Percentiles rank a stretch among this genome's conserved stretches.
phyloP scores from a whole-genome alignment of 2,888 invertebrate species.

The Yponomeuta sedellus region DNA sequence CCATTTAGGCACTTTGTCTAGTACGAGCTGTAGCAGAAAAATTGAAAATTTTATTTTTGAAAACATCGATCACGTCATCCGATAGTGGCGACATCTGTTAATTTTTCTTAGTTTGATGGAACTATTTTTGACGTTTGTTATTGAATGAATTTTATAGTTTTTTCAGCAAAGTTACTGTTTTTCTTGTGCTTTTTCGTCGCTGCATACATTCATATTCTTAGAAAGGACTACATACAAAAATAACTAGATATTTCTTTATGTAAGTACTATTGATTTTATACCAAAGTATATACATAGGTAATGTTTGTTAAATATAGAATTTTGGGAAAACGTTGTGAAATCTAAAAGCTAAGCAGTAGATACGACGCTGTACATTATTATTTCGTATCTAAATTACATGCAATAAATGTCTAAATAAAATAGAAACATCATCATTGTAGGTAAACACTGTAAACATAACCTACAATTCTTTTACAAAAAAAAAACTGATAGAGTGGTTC shows the following conservation, averaged over 20 bases:
- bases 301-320: too few relatives aligned
- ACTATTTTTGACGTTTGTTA: slow-evolving; percentile 50
- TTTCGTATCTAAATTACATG: too few relatives aligned
- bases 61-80: slow-evolving; percentile 64
- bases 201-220: too few relatives aligned
- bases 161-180: neutral
- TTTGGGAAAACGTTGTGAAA: too few relatives aligned
- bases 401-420: too few relatives aligned
- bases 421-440: too few relatives aligned
- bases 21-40: slow-evolving; percentile 44
- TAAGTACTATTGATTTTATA: too few relatives aligned
- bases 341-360: too few relatives aligned
- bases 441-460: slow-evolving; percentile 8
- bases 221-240: too few relatives aligned
- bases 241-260: too few relatives aligned
- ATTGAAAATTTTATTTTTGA: slow-evolving; percentile 67
- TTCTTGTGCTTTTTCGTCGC: slow-evolving; percentile 10
- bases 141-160: neutral
- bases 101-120: slow-evolving; percentile 42
- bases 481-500: neutral
- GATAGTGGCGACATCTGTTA: slow-evolving; percentile 48
- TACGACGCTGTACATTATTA: too few relatives aligned
- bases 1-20: slow-evolving; percentile 31
- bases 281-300: too few relatives aligned
- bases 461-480: neutral